A percentile compares a stretch with the other conserved stretches of the same genome.
These are phyloP conservation scores for Halichoeres trimaculatus DNA, from an alignment of 2,113 vertebrate genomes.

Conservation along the genomic window DNA sequence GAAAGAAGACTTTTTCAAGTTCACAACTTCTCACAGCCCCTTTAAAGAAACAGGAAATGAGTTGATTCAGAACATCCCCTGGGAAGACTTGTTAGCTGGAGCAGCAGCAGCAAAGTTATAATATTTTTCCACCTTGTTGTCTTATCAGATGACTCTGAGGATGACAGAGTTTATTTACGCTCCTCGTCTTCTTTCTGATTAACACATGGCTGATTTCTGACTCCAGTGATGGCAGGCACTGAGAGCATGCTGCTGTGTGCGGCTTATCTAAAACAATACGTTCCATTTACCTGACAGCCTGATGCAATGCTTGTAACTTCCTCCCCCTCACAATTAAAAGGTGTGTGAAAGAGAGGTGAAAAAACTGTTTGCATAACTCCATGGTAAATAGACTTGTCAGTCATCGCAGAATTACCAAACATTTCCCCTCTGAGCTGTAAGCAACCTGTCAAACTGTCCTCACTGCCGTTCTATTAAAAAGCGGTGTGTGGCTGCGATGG, in stretches of 20 bases:
- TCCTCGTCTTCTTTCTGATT: constrained; percentile 5
- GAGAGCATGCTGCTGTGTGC: constrained; percentile 10
- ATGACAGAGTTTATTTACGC: constrained; percentile 15
- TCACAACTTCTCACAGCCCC: no score
- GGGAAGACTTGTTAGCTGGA: neutral
- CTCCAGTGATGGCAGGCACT: constrained; percentile 28
- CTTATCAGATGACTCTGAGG: neutral
- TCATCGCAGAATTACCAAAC: constrained; percentile 21
- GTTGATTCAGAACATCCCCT: neutral
- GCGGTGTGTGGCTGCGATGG: constrained; percentile 1
- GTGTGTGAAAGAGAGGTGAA: constrained; percentile 8
- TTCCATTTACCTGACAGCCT: constrained; percentile 35
- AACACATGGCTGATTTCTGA: constrained; percentile 18
- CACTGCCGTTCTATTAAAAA: constrained; percentile 26
- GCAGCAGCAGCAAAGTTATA: neutral
- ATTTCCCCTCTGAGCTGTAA: constrained; percentile 25
- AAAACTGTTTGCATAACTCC: constrained; percentile 20
- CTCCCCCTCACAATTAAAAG: constrained; percentile 33
- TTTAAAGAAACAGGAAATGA: no score
- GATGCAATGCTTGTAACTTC: constrained; percentile 36
- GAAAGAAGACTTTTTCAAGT: no score
- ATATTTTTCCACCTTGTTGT: neutral
- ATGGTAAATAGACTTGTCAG: constrained; percentile 34
- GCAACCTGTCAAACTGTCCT: constrained; percentile 26
- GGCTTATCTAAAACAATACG: constrained; percentile 33